Base-by-base conservation (phyloP, 2,797 vertebrate genomes). In the Sparidentex hasta region DNA sequence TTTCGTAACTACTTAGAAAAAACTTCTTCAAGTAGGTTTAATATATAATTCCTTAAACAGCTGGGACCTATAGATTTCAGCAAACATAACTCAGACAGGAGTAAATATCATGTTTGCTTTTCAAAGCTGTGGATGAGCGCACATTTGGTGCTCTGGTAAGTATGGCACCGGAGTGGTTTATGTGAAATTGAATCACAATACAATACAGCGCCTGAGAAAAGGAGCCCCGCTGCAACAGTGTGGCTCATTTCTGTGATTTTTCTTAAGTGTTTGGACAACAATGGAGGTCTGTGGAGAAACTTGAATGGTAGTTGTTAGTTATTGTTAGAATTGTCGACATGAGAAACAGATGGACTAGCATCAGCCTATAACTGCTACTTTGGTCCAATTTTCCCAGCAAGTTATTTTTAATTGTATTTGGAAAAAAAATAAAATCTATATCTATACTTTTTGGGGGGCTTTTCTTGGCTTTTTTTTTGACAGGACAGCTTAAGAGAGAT, bases 71-170 rank as follows among this genome's bases (percentile, higher is more conserved):
- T 16, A n/a, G 21, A 44, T 54, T 43, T 56, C 0, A 51, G 33
- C 20, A 61, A 65, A 21, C 14, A 23, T 50, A 29, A 18, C 29
- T 50, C 18, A 48, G n/a, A 25, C 11, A 27, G 7, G 17, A 38
- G 21, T 23, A n/a, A 78, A 55, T 41, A 59, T 33, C 12, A 2
- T 47, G 41, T 65, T 57, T 27, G 16, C 44, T 46, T 64, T 56
- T 69, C 44, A 58, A 33, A 33, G 65, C 52, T 33, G n/a, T 41
- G 51, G n/a, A 74, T 63, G 48, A 51, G 48, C 8, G 57, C 56
- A 59, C 23, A 72, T 54, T 50, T 64, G 27, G 27, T 67, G 46
- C 63, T 29, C 7, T 54, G 11, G 17, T 56, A 16, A 47, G 56
- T 67, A 65, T 27, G 44, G 44, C 43, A 55, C 8, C 20, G 44